Percentiles rank a stretch among this genome's conserved stretches.
These are phyloP conservation scores for Drosophila pseudoobscura DNA, from an alignment of 1,140 invertebrate species.

Conservation along the genomic window DNA sequence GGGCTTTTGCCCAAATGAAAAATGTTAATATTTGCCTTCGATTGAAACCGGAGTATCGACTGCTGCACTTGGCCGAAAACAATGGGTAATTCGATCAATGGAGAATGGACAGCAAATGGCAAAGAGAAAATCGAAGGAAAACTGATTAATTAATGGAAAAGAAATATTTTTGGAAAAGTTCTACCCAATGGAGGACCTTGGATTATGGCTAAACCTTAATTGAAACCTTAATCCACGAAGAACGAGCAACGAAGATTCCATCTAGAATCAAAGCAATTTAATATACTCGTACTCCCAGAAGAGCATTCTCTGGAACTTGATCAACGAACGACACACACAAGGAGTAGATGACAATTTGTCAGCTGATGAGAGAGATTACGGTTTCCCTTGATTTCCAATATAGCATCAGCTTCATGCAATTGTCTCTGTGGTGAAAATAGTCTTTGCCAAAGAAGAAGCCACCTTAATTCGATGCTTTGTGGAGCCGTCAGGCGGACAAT, in stretches of 20 bases:
- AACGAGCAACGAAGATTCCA: too few relatives aligned
- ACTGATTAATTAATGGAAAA: constrained; percentile 22
- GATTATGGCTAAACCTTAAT: too few relatives aligned
- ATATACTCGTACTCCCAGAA: too few relatives aligned
- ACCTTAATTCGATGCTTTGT: constrained; percentile 38
- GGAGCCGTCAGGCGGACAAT: constrained; percentile 27
- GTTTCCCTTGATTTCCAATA: too few relatives aligned
- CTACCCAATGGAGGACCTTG: too few relatives aligned
- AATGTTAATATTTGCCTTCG: constrained; percentile 68
- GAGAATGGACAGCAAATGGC: not conserved
- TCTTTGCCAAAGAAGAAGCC: constrained; percentile 1
- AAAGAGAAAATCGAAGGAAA: constrained; percentile 5
- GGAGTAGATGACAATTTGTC: too few relatives aligned
- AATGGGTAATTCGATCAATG: constrained; percentile 46
- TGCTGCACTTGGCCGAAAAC: constrained; percentile 6
- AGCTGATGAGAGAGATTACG: too few relatives aligned
- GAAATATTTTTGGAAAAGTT: not conserved
- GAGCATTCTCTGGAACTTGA: too few relatives aligned
- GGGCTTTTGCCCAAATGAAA: constrained; percentile 46
- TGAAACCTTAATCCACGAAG: too few relatives aligned
- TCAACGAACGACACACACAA: too few relatives aligned
- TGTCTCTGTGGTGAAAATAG: not conserved
- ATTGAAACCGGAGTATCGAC: constrained; percentile 62
- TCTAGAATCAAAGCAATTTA: too few relatives aligned
- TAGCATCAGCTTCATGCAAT: too few relatives aligned